Conservation (phyloP, 2,797 vertebrate species). For the Leptodactylus fallax region DNA sequence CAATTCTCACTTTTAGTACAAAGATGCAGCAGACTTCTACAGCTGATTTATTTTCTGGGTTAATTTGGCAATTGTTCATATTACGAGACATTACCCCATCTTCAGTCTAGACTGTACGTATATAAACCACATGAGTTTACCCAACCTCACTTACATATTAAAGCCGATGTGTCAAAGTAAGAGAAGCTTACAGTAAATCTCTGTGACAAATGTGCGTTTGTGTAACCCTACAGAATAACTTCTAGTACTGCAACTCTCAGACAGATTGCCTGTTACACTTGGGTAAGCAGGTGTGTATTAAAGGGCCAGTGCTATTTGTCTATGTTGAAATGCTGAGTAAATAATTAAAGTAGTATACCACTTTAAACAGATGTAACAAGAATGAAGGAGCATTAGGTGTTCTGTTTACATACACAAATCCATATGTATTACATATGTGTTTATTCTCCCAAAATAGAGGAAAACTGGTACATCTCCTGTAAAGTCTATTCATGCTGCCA, state of each 20-base stretch:
- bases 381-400: neutral
- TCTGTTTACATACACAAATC: neutral
- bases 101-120: conserved; percentile 31
- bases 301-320: too few species aligned
- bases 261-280: neutral
- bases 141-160: neutral
- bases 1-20: neutral
- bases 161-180: neutral
- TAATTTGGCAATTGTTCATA: conserved; percentile 3
- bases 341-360: neutral
- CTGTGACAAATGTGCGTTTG: neutral
- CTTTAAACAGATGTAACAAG: neutral
- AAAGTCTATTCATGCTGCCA: too few species aligned
- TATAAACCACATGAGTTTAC: conserved; percentile 24
- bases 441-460: too few species aligned
- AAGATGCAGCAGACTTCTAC: neutral
- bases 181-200: neutral
- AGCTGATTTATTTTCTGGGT: neutral
- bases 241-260: neutral
- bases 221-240: neutral
- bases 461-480: too few species aligned
- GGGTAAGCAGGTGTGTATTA: too few species aligned
- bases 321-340: neutral
- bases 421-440: too few species aligned
- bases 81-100: conserved; percentile 5